Evolutionary conservation across 2,888 invertebrate genomes (phyloP).

Genomic region (Drosophila acutilabella): DNA sequence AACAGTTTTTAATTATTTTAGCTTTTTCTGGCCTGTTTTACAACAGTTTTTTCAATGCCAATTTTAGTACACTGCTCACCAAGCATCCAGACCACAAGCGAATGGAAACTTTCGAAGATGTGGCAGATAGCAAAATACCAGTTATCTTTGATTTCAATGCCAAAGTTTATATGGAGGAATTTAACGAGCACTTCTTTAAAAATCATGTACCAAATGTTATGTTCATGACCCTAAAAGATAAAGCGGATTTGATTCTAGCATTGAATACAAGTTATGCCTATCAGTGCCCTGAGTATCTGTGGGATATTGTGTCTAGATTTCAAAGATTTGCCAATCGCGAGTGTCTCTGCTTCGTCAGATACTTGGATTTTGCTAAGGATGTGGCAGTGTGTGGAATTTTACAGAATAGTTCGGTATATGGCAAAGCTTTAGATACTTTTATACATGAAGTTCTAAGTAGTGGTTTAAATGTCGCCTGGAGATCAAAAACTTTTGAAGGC

Average conservation of each 20-base stretch:
- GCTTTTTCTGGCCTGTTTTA: conserved; percentile 14
- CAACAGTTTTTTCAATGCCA: conserved; percentile 1
- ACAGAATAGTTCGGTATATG: conserved; percentile 49
- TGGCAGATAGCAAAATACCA: not conserved
- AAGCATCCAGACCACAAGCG: not conserved
- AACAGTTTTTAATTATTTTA: conserved; percentile 5
- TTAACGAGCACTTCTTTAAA: conserved; percentile 3
- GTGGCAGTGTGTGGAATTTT: conserved; percentile 18
- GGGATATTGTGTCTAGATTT: not conserved
- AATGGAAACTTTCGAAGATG: not conserved
- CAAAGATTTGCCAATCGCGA: conserved; percentile 20
- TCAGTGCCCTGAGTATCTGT: not conserved
- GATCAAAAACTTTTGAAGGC: not conserved
- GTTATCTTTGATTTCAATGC: not conserved
- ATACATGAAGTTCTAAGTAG: not conserved
- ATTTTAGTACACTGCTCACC: conserved; percentile 6
- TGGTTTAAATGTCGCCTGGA: not conserved
- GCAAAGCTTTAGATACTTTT: conserved; percentile 23
- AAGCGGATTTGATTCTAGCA: conserved; percentile 3
- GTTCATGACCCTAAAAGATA: not conserved
- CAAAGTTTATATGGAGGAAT: not conserved
- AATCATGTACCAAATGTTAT: conserved; percentile 1
- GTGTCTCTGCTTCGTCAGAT: conserved; percentile 24
- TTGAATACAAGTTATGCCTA: conserved; percentile 53
- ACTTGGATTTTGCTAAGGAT: conserved; percentile 5